A percentile compares a stretch with the other conserved stretches of the same genome.
Conservation (phyloP, 2,888 invertebrate genomes). For the Agrilus biguttatus region DNA sequence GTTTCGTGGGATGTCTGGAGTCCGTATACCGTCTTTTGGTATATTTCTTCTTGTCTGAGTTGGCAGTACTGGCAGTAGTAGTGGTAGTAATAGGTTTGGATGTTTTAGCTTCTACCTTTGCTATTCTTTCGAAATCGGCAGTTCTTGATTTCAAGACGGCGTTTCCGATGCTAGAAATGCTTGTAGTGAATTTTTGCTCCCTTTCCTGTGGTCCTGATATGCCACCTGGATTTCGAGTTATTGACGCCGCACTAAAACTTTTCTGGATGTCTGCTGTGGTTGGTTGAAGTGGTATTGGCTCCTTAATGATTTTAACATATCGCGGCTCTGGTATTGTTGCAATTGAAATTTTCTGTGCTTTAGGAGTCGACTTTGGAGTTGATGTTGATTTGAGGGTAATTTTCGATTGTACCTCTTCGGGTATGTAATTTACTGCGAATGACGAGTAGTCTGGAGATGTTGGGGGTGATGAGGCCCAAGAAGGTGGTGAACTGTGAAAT, state of each 20-base stretch:
- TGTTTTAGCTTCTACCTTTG: conserved; percentile 35
- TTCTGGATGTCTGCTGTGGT: conserved; percentile 15
- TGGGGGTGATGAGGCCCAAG: conserved; percentile 43
- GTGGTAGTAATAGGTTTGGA: conserved; percentile 27
- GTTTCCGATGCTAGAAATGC: conserved; percentile 50
- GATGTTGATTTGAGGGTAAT: conserved; percentile 11
- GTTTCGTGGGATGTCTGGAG: conserved; percentile 42
- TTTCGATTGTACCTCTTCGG: conserved; percentile 27
- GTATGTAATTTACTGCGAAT: conserved; percentile 38
- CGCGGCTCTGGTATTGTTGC: conserved; percentile 40
- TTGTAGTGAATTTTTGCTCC: conserved; percentile 34
- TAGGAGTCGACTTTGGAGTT: conserved; percentile 23
- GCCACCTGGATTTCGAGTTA: conserved; percentile 5
- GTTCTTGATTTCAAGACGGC: conserved; percentile 51
- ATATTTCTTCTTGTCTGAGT: conserved; percentile 42
- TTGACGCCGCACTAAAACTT: conserved; percentile 16
- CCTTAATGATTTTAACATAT: conserved; percentile 7
- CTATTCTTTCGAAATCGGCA: conserved; percentile 49
- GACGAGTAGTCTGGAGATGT: conserved; percentile 40
- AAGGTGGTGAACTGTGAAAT: conserved; percentile 37
- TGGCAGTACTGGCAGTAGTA: conserved; percentile 13
- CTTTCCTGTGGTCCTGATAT: conserved; percentile 3
- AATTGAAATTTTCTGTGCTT: conserved; percentile 45
- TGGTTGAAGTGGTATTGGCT: background rate
- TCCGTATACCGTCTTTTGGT: conserved; percentile 45